These are phyloP conservation scores for Petrocephalus microphthalmus DNA, from an alignment of 2,113 vertebrate species.

Conservation along the genomic window DNA sequence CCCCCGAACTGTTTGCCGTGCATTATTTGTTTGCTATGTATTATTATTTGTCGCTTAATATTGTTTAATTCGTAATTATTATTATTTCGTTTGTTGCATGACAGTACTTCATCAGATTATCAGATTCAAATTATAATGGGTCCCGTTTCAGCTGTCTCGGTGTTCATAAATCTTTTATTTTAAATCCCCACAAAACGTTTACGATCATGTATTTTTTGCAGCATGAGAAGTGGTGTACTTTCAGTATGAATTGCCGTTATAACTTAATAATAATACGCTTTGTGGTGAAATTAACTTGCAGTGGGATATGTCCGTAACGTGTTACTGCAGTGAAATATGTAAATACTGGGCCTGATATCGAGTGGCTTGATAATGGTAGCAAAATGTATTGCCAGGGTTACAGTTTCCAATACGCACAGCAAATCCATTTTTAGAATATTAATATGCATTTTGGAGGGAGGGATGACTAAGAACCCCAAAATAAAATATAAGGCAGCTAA, in stretches of 20 bases:
- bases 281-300: background rate
- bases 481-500: too few species aligned
- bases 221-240: background rate
- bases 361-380: too few species aligned
- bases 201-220: background rate
- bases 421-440: too few species aligned
- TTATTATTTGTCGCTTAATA: background rate
- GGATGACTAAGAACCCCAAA: too few species aligned
- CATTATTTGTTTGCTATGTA: background rate
- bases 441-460: too few species aligned
- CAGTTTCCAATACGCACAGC: too few species aligned
- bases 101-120: background rate
- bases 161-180: background rate
- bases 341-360: too few species aligned
- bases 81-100: background rate
- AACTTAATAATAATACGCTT: background rate
- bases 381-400: too few species aligned
- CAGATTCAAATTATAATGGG: background rate
- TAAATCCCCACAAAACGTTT: background rate
- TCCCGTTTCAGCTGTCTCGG: background rate
- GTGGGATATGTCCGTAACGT: too few species aligned
- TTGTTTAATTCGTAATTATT: background rate
- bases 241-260: background rate
- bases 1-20: background rate
- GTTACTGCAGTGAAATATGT: too few species aligned